These are phyloP conservation scores for Hirtodrosophila duncani DNA, from an alignment of 2,888 invertebrate genomes.

Conservation along the genomic window DNA sequence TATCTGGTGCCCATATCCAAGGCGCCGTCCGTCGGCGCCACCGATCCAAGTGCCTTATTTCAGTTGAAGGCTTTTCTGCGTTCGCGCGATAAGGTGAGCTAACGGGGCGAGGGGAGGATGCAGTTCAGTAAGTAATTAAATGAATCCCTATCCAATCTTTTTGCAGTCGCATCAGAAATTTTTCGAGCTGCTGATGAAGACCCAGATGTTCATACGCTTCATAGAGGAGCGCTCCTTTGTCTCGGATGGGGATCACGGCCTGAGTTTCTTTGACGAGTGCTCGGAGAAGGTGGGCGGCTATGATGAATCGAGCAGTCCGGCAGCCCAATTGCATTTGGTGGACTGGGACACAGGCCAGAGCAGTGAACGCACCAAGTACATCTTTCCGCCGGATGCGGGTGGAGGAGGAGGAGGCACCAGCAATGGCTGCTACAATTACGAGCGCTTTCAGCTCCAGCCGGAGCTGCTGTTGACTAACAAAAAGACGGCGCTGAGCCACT, in stretches of 20 bases:
- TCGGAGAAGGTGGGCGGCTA: conserved; percentile 85
- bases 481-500: conserved; percentile 71
- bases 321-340: conserved; percentile 83
- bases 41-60: conserved; percentile 96
- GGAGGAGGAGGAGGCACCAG: conserved; percentile 49
- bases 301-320: conserved; percentile 80
- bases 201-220: conserved; percentile 98
- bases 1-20: conserved; percentile 95
- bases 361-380: conserved; percentile 95
- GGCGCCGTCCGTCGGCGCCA: conserved; percentile 94
- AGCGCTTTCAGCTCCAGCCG: conserved; percentile 82
- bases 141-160: background rate
- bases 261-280: conserved; percentile 98
- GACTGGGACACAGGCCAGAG: conserved; percentile 88
- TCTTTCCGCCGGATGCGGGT: conserved; percentile 90
- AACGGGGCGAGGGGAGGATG: too few relatives aligned
- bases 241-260: conserved; percentile 96
- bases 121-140: too few relatives aligned
- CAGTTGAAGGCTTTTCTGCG: conserved; percentile 93
- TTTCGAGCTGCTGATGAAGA: conserved; percentile 91
- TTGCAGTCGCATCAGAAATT: conserved; percentile 88
- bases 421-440: conserved; percentile 79
- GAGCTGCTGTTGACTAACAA: conserved; percentile 79
- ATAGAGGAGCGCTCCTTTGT: conserved; percentile 99
- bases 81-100: conserved; percentile 89